A percentile compares a stretch with the other conserved stretches of the same genome.
These are phyloP conservation scores for Sebastes ruberrimus DNA, from an alignment of 2,797 vertebrate species.

Conservation along the genomic window DNA sequence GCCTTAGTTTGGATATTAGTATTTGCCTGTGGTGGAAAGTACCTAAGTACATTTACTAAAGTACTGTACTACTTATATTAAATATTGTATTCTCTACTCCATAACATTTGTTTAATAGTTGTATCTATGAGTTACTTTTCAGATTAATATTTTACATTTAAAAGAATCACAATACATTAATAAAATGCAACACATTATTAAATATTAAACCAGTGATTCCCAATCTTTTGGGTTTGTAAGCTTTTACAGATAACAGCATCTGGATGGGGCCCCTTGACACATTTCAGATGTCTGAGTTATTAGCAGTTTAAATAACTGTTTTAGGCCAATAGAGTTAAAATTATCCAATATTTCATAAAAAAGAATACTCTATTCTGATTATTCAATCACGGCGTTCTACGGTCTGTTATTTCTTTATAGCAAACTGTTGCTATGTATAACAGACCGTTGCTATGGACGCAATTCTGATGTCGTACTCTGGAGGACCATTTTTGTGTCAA, in stretches of 20 bases:
- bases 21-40: too few relatives aligned
- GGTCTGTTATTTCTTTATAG: too few relatives aligned
- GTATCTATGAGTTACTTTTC: neutral
- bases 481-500: too few relatives aligned
- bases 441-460: too few relatives aligned
- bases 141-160: neutral
- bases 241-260: neutral
- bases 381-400: too few relatives aligned
- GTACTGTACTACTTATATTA: too few relatives aligned
- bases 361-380: too few relatives aligned
- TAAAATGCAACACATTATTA: neutral
- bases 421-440: too few relatives aligned
- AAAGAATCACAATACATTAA: neutral
- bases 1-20: too few relatives aligned
- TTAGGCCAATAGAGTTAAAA: neutral
- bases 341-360: neutral
- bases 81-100: neutral
- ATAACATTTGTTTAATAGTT: neutral
- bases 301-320: neutral
- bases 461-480: too few relatives aligned
- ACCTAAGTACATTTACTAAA: too few relatives aligned
- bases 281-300: neutral
- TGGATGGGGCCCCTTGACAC: neutral
- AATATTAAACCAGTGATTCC: neutral
- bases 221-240: neutral